Evolutionary conservation across 2,797 vertebrate species (phyloP), one percentile per base, ranked within the genome.

Genomic region (Channallabes apus): DNA sequence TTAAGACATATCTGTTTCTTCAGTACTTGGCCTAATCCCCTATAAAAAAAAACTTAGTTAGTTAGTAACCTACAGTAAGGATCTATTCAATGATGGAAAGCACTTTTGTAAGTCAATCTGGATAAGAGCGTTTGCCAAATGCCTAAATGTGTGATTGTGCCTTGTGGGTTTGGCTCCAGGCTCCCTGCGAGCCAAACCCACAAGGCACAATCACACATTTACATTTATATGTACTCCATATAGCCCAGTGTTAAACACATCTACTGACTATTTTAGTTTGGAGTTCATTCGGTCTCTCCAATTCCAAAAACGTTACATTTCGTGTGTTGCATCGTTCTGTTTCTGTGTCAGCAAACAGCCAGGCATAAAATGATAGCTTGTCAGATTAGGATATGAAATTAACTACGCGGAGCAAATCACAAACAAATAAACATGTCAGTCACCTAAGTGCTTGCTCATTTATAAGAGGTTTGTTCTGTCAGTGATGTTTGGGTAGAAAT

Each of bases 341-440:
- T 56, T 59, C 75, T 6, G 18, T 35, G 18, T 38, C 75, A 7
- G 56, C 54, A 76, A 58, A 76, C 27, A 22, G 17, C 27, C 8
- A 3, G 75, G 32, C 18, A 11, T 59, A 61, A 77, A 24, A 24
- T 35, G 29, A 59, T 35, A 77, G 20, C 9, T 14, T 59, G 75
- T 59, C 20, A 61, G 75, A 61, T 78, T 38, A 38, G 29, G 5
- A 58, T 78, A 6, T 61, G 56, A 61, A 78, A 59, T 78, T 12
- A 78, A 24, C 56, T 61, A 32, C 29, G 18, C 11, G 11, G 54
- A 59, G 56, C 75, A 61, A 78, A 59, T 78, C 56, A 15, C 15
- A 27, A 29, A 18, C 61, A 51, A 65, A 65, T 65, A 80, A 80
- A 27, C 35, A 59, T 24, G 56, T 78, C 56, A 78, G 20, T 78